Evolutionary conservation across 2,888 invertebrate genomes (phyloP).

Genomic region (Digitonthophagus gazella): DNA sequence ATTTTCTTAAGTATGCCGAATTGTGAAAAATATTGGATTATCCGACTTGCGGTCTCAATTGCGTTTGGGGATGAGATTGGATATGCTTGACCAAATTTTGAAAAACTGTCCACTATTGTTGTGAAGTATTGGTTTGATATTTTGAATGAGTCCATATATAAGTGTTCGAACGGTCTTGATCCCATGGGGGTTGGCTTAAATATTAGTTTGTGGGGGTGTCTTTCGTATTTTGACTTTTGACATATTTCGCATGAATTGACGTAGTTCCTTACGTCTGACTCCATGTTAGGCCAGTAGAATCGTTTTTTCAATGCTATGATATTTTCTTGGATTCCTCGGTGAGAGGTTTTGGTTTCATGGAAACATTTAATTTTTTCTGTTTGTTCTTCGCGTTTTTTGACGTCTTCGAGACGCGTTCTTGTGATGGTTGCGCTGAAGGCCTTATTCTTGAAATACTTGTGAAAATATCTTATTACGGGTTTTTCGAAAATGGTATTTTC

Average conservation of each 20-base stretch:
- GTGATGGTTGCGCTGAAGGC: neutral
- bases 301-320: slow-evolving; percentile 19
- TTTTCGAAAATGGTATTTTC: neutral
- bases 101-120: slow-evolving; percentile 33
- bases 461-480: slow-evolving; percentile 3
- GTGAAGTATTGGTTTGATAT: slow-evolving; percentile 27
- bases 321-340: slow-evolving; percentile 19
- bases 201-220: slow-evolving; percentile 21
- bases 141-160: slow-evolving; percentile 22
- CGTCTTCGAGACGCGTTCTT: slow-evolving; percentile 14
- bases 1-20: slow-evolving; percentile 30
- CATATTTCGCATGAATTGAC: slow-evolving; percentile 23
- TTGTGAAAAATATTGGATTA: slow-evolving; percentile 30
- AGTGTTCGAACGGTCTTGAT: slow-evolving; percentile 22
- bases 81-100: slow-evolving; percentile 34
- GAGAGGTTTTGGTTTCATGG: slow-evolving; percentile 22
- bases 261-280: slow-evolving; percentile 17
- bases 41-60: slow-evolving; percentile 28
- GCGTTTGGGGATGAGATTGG: slow-evolving; percentile 20
- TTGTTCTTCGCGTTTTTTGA: slow-evolving; percentile 10
- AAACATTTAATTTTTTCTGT: slow-evolving; percentile 16
- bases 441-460: slow-evolving; percentile 16
- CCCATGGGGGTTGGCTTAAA: slow-evolving; percentile 22
- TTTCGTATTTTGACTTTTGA: slow-evolving; percentile 25
- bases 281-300: slow-evolving; percentile 23